Conservation (phyloP, 1,140 invertebrate genomes). For the Caenorhabditis latens region DNA sequence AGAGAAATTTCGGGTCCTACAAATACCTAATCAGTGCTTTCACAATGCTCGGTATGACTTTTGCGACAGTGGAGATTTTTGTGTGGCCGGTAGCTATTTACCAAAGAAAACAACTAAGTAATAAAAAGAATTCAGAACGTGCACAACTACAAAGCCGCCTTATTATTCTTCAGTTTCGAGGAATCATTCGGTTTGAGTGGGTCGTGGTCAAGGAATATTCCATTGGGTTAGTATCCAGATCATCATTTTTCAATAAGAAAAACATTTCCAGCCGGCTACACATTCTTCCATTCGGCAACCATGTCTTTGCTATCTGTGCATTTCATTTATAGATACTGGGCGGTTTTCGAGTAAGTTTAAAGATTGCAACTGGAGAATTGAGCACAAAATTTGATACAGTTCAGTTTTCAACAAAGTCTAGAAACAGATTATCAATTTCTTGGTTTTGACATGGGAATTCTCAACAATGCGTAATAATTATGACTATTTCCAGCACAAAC, state of each 20-base stretch:
- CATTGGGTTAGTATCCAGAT: background rate
- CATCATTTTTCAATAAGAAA: background rate
- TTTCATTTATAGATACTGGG: slow-evolving; percentile 20
- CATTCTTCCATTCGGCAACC: slow-evolving; percentile 24
- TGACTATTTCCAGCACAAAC: slow-evolving; percentile 13
- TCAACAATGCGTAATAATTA: background rate
- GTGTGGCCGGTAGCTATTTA: slow-evolving; percentile 17
- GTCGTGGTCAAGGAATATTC: background rate
- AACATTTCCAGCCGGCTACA: slow-evolving; percentile 22
- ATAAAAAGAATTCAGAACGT: background rate
- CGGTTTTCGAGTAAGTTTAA: slow-evolving; percentile 28
- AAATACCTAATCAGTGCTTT: slow-evolving; percentile 32
- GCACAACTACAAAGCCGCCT: background rate
- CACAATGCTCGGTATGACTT: background rate
- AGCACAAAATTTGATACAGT: background rate
- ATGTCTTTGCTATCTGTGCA: slow-evolving; percentile 17
- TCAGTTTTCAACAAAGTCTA: background rate
- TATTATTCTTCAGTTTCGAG: slow-evolving; percentile 24
- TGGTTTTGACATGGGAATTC: too few species aligned
- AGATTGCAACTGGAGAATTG: background rate
- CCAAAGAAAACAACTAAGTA: too few species aligned
- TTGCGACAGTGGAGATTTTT: slow-evolving; percentile 5
- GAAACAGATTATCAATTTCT: too few species aligned
- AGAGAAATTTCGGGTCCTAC: background rate
- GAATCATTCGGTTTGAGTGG: background rate